Conservation (phyloP, 2,888 invertebrate species). For the Chaetogeoica ovagalla region DNA sequence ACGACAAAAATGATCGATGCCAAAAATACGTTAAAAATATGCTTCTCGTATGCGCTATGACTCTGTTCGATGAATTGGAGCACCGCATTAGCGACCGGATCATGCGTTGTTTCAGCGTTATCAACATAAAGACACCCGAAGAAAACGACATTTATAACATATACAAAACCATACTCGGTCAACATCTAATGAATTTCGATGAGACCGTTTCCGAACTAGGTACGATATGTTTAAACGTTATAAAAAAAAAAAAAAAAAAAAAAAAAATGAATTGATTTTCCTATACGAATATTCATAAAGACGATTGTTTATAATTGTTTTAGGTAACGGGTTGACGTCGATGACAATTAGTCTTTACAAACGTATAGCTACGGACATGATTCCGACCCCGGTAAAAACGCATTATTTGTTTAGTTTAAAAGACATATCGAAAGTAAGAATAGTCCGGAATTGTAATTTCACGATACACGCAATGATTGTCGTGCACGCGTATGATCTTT, state of each 20-base stretch:
- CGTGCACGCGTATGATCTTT: not conserved
- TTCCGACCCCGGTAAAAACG: constrained; percentile 86
- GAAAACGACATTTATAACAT: constrained; percentile 77
- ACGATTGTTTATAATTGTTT: not conserved
- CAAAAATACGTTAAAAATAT: constrained; percentile 65
- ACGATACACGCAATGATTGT: not conserved
- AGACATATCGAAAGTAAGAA: constrained; percentile 78
- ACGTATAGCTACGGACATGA: constrained; percentile 71
- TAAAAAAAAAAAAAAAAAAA: no score
- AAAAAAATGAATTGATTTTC: no score
- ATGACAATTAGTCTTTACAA: constrained; percentile 65
- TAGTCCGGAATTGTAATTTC: no score
- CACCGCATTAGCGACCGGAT: constrained; percentile 78
- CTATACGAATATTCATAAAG: no score
- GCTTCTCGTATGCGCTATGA: constrained; percentile 79
- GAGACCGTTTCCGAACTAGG: constrained; percentile 72
- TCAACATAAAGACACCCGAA: constrained; percentile 81
- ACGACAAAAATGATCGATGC: constrained; percentile 63
- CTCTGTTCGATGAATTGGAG: constrained; percentile 80
- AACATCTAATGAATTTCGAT: constrained; percentile 76
- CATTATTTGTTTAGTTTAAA: constrained; percentile 88
- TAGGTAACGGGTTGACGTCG: constrained; percentile 9
- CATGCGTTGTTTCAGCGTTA: constrained; percentile 74
- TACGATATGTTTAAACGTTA: constrained; percentile 8
- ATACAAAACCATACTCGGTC: constrained; percentile 81